phyloP scores from a whole-genome alignment of 2,113 vertebrate genomes.

The Ursus arctos region DNA sequence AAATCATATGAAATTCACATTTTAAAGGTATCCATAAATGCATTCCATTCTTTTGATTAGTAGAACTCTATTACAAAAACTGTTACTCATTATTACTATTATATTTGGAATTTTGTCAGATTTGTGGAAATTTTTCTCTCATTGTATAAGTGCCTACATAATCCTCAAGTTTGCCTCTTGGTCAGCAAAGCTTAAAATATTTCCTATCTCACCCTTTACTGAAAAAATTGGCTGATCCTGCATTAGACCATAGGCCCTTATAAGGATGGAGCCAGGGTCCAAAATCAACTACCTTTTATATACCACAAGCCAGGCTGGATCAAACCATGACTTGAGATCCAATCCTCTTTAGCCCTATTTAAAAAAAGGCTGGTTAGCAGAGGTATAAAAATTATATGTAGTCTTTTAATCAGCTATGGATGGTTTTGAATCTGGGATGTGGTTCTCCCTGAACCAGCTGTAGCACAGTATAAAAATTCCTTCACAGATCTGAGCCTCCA shows the following conservation, averaged over 20 bases:
- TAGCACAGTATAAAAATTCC: not conserved
- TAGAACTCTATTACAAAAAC: not conserved
- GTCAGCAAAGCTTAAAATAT: not conserved
- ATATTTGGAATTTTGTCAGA: not conserved
- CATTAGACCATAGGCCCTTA: not conserved
- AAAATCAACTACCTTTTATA: not conserved
- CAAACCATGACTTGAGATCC: not conserved
- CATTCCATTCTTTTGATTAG: not conserved
- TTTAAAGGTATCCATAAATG: not conserved
- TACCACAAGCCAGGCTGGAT: not conserved
- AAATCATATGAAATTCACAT: not conserved
- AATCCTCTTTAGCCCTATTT: not conserved
- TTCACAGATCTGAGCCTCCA: not conserved
- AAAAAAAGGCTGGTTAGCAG: not conserved
- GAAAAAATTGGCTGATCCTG: not conserved
- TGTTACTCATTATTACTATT: not conserved
- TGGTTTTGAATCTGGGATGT: not conserved
- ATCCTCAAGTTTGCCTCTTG: not conserved
- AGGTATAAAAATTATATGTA: not conserved
- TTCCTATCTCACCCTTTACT: not conserved
- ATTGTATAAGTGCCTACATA: not conserved
- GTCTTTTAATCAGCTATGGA: not conserved
- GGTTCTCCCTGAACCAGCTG: not conserved
- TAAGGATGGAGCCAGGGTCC: not conserved
- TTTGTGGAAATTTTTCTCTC: not conserved